Evolutionary conservation across 2,888 invertebrate species (phyloP), one percentile per base, ranked within the genome.

Genomic region (Archaeoteleia sp.): DNA sequence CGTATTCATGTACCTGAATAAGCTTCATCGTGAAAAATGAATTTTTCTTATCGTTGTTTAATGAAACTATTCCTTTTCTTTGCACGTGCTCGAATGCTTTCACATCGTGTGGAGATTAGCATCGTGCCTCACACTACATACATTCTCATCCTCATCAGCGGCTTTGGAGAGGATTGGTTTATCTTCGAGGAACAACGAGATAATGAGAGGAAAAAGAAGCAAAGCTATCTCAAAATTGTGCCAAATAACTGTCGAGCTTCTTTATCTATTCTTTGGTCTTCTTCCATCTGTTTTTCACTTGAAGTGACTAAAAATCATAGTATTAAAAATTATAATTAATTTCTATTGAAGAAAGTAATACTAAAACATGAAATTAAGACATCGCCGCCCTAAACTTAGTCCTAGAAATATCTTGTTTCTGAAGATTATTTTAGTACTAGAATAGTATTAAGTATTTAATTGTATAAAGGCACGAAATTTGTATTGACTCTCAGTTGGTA

Each of bases 81-180:
- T n/a, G n/a, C n/a, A n/a, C n/a, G n/a, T n/a, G n/a, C 35, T 45
- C 39, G 20, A 37, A 55, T 32, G 30, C 60, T 35, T 67, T 60
- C 20, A 34, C 54, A 43, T 54, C 35, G 35, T 51, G 51, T 57
- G 35, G 55, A 51, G 53, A 53, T 67, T 51, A 46, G 42, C 27
- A 63, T 63, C 62, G 20, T 39, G 40, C 35, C 49, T 42, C 32
- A 5, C 62, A 62, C 53, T 46, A 43, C 67, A 62, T 63, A 49
- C 53, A 68, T 62, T 58, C 62, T 48, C 62, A 37, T 62, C 58
- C 58, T 63, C 62, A 54, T 62, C 58, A 62, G 58, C 53, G 58
- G 54, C 43, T 60, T 54, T 35, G 57, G n/a, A n/a, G 53, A 53
- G 58, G 58, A 42, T 62, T 37, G 25, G 54, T 39, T 48, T 48